Base-by-base conservation (phyloP, 2,888 invertebrate species). In the Dynastes tityus region DNA sequence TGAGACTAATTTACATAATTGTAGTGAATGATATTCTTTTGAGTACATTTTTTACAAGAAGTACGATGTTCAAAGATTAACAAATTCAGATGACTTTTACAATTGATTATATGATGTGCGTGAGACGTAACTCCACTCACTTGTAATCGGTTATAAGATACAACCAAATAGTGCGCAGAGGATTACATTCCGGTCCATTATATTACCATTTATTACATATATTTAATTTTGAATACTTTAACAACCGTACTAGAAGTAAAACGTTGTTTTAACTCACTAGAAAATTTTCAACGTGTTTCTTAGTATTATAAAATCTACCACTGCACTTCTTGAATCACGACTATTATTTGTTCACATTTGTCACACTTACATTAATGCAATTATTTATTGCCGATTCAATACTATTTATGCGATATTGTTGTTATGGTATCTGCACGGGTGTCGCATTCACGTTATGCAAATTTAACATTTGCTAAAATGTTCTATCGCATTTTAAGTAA, bases 381-480 rank as follows among this genome's bases (percentile, higher is more conserved):
- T 74, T 61, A 74, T 74, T 74, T 74, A 74, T 74, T 37, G 61
- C 40, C 61, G 8, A 27, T 40, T 2, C 11, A 51, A 68, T 29
- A 51, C 49, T 45, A 40, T 73, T 53, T 73, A 29, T 22, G 22
- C 55, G 40, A 22, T 40, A 73, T 58, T 73, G 58, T 40, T 55
- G 37, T 55, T 58, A 73, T 58, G 22, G 61, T 74, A 58, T 73
- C 37, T 58, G 22, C 22, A 61, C 27, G 40, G 45, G 61, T 74
- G 61, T 61, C 27, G 73, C n/a, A 45, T 61, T 61, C 61, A 74
- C 73, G 61, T 45, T 74, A 74, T 74, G 73, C 49, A 61, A 74
- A 74, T 61, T 40, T 63, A 61, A 63, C 73, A 61, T 74, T 74
- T 74, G 16, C 45, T 63, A 61, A 74, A 74, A 74, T 45, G 61